These are phyloP conservation scores for Theonella swinhoei DNA, from an alignment of 37 sponge, comb jelly and placozoan genomes.

Conservation along the genomic window DNA sequence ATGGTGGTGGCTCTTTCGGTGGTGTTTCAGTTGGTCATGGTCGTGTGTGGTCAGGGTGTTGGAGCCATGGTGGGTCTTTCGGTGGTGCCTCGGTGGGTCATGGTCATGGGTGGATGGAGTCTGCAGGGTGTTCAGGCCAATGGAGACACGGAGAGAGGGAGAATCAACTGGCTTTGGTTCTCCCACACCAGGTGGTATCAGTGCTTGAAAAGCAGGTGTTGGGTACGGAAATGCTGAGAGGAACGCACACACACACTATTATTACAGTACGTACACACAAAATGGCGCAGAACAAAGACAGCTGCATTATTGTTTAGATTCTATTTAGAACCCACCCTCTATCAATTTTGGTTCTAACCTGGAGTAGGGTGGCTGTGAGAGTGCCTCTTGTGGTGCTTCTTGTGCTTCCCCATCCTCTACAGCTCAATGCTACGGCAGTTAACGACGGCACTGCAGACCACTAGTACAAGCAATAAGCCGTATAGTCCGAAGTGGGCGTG, in stretches of 20 bases:
- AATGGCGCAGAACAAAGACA: not conserved
- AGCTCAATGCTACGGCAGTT: too few relatives aligned
- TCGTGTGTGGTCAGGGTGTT: too few relatives aligned
- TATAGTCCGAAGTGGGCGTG: not conserved
- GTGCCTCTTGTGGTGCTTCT: constrained; percentile 38
- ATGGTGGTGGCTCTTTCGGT: too few relatives aligned
- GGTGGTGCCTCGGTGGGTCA: not conserved
- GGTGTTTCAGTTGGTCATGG: too few relatives aligned
- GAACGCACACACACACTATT: too few relatives aligned
- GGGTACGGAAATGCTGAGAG: not conserved
- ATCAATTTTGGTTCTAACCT: not conserved
- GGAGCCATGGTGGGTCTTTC: not conserved
- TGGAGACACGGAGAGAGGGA: not conserved
- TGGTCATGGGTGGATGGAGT: too few relatives aligned
- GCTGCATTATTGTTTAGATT: not conserved
- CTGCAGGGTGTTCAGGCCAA: not conserved
- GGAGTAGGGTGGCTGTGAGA: not conserved
- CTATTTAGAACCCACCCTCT: not conserved
- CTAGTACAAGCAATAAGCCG: too few relatives aligned
- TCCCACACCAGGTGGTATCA: not conserved
- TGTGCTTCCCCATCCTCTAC: constrained; percentile 11
- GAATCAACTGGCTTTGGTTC: not conserved
- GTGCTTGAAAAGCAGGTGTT: not conserved
- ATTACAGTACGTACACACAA: too few relatives aligned
- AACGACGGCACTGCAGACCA: too few relatives aligned